Evolutionary conservation across 2,888 invertebrate species (phyloP).

Genomic region (Meiosimyza decipiens): DNA sequence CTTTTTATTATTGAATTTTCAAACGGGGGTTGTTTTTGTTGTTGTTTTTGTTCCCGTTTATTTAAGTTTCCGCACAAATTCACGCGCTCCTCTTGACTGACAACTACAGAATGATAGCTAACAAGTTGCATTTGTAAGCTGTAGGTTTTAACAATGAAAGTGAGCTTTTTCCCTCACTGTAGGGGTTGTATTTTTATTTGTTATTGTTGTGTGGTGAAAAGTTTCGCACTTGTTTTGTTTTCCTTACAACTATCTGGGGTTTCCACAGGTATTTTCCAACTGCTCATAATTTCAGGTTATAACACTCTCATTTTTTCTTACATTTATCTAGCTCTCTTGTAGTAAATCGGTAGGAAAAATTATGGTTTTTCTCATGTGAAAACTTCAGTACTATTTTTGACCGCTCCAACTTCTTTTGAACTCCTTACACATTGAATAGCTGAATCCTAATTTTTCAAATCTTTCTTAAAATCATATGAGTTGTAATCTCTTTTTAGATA

Average conservation of each 20-base stretch:
- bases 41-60: background rate
- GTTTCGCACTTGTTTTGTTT: background rate
- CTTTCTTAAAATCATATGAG: too few relatives aligned
- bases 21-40: background rate
- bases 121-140: slow-evolving; percentile 12
- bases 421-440: too few relatives aligned
- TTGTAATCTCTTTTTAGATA: too few relatives aligned
- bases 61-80: background rate
- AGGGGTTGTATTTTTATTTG: slow-evolving; percentile 6
- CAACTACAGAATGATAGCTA: slow-evolving; percentile 16
- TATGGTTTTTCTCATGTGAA: too few relatives aligned
- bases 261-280: background rate
- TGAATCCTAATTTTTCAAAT: too few relatives aligned
- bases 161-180: slow-evolving; percentile 2
- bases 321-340: too few relatives aligned
- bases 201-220: slow-evolving; percentile 6
- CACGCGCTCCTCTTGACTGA: slow-evolving; percentile 21
- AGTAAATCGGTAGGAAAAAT: too few relatives aligned
- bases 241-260: slow-evolving; percentile 16
- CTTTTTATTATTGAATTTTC: background rate
- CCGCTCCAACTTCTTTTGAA: too few relatives aligned
- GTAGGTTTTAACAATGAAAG: background rate
- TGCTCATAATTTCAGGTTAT: background rate
- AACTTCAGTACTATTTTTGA: too few relatives aligned
- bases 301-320: background rate